phyloP scores from a whole-genome alignment of 2,888 invertebrate genomes.

The Keiferia lycopersicella region DNA sequence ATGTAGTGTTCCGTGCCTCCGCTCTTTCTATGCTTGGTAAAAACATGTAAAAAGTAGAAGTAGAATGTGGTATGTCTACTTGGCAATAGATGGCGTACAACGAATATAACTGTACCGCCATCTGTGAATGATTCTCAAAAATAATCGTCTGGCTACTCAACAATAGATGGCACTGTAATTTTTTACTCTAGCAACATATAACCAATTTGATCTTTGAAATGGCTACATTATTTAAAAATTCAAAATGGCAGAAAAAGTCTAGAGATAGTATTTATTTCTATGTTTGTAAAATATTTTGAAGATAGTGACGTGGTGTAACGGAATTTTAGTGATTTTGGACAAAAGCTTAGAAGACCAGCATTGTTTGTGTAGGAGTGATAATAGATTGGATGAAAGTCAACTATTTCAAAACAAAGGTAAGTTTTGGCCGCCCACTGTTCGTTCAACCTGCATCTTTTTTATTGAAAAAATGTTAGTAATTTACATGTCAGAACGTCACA shows the following conservation, averaged over 20 bases:
- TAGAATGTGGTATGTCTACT: background rate
- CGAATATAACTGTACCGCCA: too few species aligned
- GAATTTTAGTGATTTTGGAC: constrained; percentile 53
- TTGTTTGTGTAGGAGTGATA: constrained; percentile 29
- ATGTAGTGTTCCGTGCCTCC: too few species aligned
- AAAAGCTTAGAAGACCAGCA: constrained; percentile 29
- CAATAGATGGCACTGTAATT: background rate
- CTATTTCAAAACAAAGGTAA: constrained; percentile 51
- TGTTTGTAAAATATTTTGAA: constrained; percentile 55
- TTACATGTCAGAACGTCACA: constrained; percentile 25
- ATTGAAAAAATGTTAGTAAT: constrained; percentile 46
- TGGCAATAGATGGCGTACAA: background rate
- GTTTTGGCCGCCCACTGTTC: constrained; percentile 66
- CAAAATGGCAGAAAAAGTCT: constrained; percentile 68
- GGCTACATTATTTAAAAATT: constrained; percentile 42
- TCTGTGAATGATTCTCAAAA: too few species aligned
- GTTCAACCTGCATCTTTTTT: constrained; percentile 66
- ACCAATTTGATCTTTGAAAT: background rate
- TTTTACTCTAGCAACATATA: constrained; percentile 8
- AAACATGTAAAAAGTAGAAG: too few species aligned
- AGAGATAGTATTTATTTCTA: constrained; percentile 51
- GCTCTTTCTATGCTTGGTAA: too few species aligned
- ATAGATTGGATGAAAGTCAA: constrained; percentile 30
- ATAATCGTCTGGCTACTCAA: too few species aligned
- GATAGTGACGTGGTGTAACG: constrained; percentile 72